These are phyloP conservation scores for Ceratosolen solmsi DNA, from an alignment of 1,140 invertebrate species.

Conservation along the genomic window DNA sequence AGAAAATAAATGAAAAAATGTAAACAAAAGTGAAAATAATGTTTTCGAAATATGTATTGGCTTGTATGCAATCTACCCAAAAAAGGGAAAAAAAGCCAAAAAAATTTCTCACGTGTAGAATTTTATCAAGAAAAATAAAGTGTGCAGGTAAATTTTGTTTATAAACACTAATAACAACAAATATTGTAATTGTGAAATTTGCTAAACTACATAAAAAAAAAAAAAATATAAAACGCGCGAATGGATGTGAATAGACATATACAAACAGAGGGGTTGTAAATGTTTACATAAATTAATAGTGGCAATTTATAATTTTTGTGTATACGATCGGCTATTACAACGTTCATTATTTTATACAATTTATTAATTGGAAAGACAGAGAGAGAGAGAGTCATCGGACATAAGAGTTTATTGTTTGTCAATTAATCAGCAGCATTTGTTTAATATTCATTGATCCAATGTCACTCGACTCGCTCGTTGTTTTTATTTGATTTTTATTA, in stretches of 20 bases:
- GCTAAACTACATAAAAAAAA: slow-evolving; percentile 32
- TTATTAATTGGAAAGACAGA: slow-evolving; percentile 31
- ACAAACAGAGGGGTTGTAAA: slow-evolving; percentile 28
- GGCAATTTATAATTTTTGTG: slow-evolving; percentile 36
- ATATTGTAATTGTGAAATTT: slow-evolving; percentile 4
- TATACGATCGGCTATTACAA: slow-evolving; percentile 24
- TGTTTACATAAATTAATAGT: slow-evolving; percentile 36
- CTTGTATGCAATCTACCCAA: not conserved
- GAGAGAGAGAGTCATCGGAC: slow-evolving; percentile 36
- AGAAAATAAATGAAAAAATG: not conserved
- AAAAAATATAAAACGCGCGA: slow-evolving; percentile 19
- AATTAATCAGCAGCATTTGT: too few relatives aligned
- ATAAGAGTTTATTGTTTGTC: not conserved
- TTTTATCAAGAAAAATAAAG: slow-evolving; percentile 25
- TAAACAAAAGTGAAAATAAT: not conserved
- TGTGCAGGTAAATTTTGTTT: not conserved
- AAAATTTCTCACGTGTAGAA: slow-evolving; percentile 15
- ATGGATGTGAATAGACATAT: slow-evolving; percentile 33
- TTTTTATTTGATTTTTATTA: slow-evolving; percentile 43
- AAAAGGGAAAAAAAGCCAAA: slow-evolving; percentile 1
- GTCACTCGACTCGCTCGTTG: slow-evolving; percentile 41
- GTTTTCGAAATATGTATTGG: not conserved
- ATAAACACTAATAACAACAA: not conserved
- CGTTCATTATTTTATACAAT: slow-evolving; percentile 31
- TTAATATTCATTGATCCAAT: slow-evolving; percentile 23